These are phyloP conservation scores for Eupithecia subumbrata DNA, from an alignment of 2,888 invertebrate species.

Conservation along the genomic window DNA sequence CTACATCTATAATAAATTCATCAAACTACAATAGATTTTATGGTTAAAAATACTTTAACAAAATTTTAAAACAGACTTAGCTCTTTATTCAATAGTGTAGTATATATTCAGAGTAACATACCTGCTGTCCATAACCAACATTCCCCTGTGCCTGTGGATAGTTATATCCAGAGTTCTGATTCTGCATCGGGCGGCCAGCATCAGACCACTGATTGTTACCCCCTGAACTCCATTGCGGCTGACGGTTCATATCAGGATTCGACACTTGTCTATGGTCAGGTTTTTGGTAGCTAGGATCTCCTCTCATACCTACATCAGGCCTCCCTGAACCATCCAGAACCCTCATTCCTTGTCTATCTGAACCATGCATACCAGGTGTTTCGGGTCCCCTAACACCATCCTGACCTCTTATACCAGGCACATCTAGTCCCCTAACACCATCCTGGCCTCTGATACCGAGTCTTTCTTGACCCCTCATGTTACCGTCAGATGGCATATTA, in stretches of 20 bases:
- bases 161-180: constrained; percentile 44
- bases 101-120: constrained; percentile 24
- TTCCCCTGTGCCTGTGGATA: constrained; percentile 37
- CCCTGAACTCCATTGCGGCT: constrained; percentile 46
- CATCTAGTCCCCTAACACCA: neutral
- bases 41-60: no score
- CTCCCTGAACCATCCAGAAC: neutral
- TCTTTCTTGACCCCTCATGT: neutral
- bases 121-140: constrained; percentile 50
- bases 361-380: neutral
- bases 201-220: constrained; percentile 32
- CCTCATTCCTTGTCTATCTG: constrained; percentile 10
- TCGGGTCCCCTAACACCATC: neutral
- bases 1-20: no score
- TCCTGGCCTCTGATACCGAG: neutral
- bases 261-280: constrained; percentile 10
- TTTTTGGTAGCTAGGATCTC: neutral
- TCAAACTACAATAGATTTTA: no score
- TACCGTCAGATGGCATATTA: neutral
- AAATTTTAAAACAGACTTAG: neutral
- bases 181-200: constrained; percentile 36
- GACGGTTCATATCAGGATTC: constrained; percentile 29
- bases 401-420: neutral
- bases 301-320: constrained; percentile 2
- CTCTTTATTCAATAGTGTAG: neutral